A percentile compares a stretch with the other conserved stretches of the same genome.
phyloP scores from a whole-genome alignment of 2,113 vertebrate genomes.

The Neotoma lepida region DNA sequence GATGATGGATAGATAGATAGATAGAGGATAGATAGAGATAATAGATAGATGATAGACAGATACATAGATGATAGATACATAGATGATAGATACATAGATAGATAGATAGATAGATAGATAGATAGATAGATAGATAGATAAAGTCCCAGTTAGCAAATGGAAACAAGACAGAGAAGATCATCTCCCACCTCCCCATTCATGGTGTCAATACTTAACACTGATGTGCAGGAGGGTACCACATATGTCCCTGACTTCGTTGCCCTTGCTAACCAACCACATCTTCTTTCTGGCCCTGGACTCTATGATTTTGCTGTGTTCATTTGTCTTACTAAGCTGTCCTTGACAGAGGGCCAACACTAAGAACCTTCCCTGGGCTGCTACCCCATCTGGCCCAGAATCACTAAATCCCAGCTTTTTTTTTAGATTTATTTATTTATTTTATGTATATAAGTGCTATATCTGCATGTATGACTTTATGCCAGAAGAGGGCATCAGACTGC shows the following conservation, averaged over 20 bases:
- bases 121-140: background rate
- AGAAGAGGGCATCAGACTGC: too few relatives aligned
- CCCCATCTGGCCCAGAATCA: background rate
- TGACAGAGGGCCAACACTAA: background rate
- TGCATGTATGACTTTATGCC: too few relatives aligned
- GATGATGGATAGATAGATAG: too few relatives aligned
- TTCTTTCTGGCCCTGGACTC: background rate
- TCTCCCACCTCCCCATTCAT: too few relatives aligned
- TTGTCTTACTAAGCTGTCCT: background rate
- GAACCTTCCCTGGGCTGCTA: background rate
- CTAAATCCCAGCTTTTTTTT: background rate
- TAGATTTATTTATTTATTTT: too few relatives aligned
- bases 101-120: background rate
- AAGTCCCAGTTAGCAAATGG: background rate
- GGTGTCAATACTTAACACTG: background rate
- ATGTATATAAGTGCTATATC: too few relatives aligned
- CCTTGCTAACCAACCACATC: accelerated
- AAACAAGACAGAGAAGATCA: background rate
- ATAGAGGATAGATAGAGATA: too few relatives aligned
- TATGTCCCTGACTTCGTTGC: accelerated
- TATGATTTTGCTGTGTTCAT: background rate
- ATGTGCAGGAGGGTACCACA: accelerated
- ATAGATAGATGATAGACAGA: background rate
- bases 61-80: background rate
- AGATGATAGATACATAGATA: too few relatives aligned